Conservation (phyloP, 2,888 invertebrate species). For the Drosophila sordidula region DNA sequence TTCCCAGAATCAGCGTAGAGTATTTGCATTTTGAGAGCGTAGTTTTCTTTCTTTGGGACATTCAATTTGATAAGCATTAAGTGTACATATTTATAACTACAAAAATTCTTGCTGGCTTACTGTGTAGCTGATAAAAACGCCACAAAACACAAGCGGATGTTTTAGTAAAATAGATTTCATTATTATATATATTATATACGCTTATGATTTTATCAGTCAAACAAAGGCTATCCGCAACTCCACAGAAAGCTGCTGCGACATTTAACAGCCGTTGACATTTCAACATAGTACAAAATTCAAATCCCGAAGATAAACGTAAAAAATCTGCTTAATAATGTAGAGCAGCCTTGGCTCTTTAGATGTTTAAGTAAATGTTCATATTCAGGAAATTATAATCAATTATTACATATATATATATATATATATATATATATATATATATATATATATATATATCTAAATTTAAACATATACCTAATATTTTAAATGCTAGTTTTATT, state of each 20-base stretch:
- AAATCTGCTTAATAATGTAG: slow-evolving; percentile 18
- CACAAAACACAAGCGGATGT: slow-evolving; percentile 41
- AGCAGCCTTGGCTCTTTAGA: neutral
- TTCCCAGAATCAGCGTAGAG: slow-evolving; percentile 35
- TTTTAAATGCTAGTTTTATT: no score
- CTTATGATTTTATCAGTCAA: slow-evolving; percentile 29
- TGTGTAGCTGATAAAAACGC: slow-evolving; percentile 15
- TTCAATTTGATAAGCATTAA: slow-evolving; percentile 10
- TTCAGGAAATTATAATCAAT: no score
- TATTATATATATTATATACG: slow-evolving; percentile 8
- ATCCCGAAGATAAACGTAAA: slow-evolving; percentile 37
- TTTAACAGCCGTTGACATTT: slow-evolving; percentile 45
- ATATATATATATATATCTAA: no score
- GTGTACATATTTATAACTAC: slow-evolving; percentile 1
- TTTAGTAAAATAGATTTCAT: slow-evolving; percentile 18
- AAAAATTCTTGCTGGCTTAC: neutral
- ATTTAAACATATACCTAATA: no score
- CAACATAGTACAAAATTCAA: neutral
- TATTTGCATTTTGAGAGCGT: slow-evolving; percentile 19
- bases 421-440: no score
- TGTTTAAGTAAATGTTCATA: no score
- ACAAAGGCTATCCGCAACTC: neutral
- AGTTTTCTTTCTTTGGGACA: slow-evolving; percentile 27
- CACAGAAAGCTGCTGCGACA: slow-evolving; percentile 41
- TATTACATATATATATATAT: no score